Evolutionary conservation across 2,888 invertebrate genomes (phyloP).

Genomic region (Apoderus coryli): DNA sequence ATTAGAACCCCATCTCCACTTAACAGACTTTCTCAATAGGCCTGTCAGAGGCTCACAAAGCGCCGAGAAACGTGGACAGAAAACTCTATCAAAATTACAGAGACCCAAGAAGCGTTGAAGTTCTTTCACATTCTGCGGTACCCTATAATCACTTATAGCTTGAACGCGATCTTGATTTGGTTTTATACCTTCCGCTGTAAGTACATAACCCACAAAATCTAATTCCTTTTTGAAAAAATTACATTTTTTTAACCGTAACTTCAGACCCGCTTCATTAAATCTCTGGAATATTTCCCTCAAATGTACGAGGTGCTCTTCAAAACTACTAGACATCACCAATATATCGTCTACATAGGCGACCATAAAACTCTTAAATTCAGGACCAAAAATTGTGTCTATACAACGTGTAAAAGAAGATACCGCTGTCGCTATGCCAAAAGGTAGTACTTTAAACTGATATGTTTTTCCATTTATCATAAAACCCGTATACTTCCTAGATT

Average conservation of each 20-base stretch:
- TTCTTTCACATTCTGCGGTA: slow-evolving; percentile 11
- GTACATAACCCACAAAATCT: neutral
- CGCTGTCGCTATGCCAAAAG: slow-evolving; percentile 14
- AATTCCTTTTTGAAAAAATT: slow-evolving; percentile 13
- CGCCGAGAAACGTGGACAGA: slow-evolving; percentile 3
- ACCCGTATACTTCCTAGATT: slow-evolving; percentile 16
- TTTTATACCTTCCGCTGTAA: neutral
- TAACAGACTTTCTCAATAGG: slow-evolving; percentile 4
- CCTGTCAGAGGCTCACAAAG: slow-evolving; percentile 1
- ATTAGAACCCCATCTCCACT: slow-evolving; percentile 5
- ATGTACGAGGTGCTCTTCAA: slow-evolving; percentile 14
- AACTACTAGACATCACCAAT: slow-evolving; percentile 13
- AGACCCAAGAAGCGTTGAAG: slow-evolving; percentile 12
- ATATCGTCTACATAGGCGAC: too few relatives aligned
- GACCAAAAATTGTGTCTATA: slow-evolving; percentile 13
- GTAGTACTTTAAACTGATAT: slow-evolving; percentile 9
- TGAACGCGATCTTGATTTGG: neutral
- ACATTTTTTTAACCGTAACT: slow-evolving; percentile 16
- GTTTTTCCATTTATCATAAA: slow-evolving; percentile 15
- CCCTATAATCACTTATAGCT: slow-evolving; percentile 1
- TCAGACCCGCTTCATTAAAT: slow-evolving; percentile 14
- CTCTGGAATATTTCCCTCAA: slow-evolving; percentile 13
- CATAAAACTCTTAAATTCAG: slow-evolving; percentile 14
- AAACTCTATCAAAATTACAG: slow-evolving; percentile 11
- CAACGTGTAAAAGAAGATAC: slow-evolving; percentile 13